These are phyloP conservation scores for Drosophila lini DNA, from an alignment of 1,140 invertebrate genomes.

Conservation along the genomic window DNA sequence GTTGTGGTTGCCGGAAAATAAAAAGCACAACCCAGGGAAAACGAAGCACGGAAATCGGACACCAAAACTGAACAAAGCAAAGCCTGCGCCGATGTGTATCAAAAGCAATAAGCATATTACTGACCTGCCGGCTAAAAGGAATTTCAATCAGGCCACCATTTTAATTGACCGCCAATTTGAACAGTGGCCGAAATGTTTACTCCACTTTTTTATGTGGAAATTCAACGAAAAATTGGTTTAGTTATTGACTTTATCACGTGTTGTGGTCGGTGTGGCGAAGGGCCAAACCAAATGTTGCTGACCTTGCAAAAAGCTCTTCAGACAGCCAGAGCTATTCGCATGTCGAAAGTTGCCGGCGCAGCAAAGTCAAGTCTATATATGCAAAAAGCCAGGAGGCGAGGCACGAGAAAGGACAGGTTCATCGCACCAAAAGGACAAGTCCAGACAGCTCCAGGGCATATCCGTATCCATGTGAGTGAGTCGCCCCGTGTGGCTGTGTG, in stretches of 20 bases:
- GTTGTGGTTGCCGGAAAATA: slow-evolving; percentile 53
- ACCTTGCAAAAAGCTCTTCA: slow-evolving; percentile 58
- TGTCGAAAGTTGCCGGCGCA: slow-evolving; percentile 56
- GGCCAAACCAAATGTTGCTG: slow-evolving; percentile 40
- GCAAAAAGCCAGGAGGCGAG: slow-evolving; percentile 25
- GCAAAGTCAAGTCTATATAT: slow-evolving; percentile 51
- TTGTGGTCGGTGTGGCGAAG: slow-evolving; percentile 44
- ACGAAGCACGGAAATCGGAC: slow-evolving; percentile 17
- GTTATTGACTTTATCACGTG: slow-evolving; percentile 69
- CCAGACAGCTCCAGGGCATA: slow-evolving; percentile 64
- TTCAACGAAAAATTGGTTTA: slow-evolving; percentile 57
- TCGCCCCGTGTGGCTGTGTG: slow-evolving; percentile 20
- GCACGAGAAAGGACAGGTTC: slow-evolving; percentile 58
- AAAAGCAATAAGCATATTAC: slow-evolving; percentile 37
- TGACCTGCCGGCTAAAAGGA: background rate
- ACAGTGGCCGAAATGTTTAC: slow-evolving; percentile 5
- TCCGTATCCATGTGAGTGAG: slow-evolving; percentile 43
- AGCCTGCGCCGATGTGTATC: slow-evolving; percentile 13
- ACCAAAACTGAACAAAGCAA: background rate
- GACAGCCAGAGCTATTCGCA: slow-evolving; percentile 49
- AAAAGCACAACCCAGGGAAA: slow-evolving; percentile 4
- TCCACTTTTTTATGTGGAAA: background rate
- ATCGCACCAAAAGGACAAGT: slow-evolving; percentile 72
- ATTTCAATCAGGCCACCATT: slow-evolving; percentile 44
- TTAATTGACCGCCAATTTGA: slow-evolving; percentile 65